Conservation (phyloP, 2,888 invertebrate species). For the Diploptera punctata region DNA sequence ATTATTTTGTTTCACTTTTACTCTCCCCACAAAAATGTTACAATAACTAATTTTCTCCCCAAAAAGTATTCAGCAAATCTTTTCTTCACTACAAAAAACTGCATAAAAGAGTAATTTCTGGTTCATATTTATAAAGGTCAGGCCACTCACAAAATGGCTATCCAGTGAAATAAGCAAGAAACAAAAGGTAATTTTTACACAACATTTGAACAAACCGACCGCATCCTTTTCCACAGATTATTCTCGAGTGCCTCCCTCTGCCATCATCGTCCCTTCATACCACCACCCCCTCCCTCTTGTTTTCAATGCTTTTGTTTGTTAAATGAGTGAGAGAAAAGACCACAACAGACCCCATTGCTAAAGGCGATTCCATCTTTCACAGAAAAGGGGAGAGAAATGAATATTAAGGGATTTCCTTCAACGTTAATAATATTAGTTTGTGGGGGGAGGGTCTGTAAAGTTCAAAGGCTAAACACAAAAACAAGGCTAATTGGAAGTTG, state of each 20-base stretch:
- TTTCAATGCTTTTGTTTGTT: conserved; percentile 30
- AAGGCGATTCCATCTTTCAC: conserved; percentile 29
- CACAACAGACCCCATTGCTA: conserved; percentile 20
- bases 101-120: neutral
- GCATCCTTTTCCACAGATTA: conserved; percentile 1
- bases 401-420: conserved; percentile 30
- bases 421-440: conserved; percentile 26
- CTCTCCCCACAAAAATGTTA: neutral
- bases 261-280: neutral
- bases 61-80: neutral
- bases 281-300: conserved; percentile 2
- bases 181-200: conserved; percentile 1
- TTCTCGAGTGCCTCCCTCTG: neutral
- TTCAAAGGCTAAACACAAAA: conserved; percentile 30
- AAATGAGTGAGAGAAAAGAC: conserved; percentile 27
- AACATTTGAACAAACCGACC: neutral
- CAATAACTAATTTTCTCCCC: neutral
- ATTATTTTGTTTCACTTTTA: neutral
- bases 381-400: conserved; percentile 26
- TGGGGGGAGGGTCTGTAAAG: conserved; percentile 4
- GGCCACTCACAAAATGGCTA: neutral
- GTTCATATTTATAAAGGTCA: neutral
- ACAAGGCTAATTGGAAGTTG: conserved; percentile 28
- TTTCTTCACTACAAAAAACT: neutral
- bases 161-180: neutral